Percentiles rank a stretch among this genome's conserved stretches.
These are phyloP conservation scores for Ormyrus labotus DNA, from an alignment of 2,888 invertebrate species.

Conservation along the genomic window DNA sequence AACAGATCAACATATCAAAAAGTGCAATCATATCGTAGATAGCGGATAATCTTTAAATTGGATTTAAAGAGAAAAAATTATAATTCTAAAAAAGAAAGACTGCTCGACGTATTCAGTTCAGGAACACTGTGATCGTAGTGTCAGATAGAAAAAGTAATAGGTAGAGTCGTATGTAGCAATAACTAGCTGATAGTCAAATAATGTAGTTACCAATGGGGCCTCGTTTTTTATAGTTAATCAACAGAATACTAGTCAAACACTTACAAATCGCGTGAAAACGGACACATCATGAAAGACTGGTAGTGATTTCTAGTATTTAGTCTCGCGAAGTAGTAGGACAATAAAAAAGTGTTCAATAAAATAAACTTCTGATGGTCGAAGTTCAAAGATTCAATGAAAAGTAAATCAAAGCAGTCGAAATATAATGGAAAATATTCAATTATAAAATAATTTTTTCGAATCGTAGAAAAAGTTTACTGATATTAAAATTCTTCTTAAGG, in stretches of 20 bases:
- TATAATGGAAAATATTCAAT: background rate
- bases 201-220: slow-evolving; percentile 70
- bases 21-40: slow-evolving; percentile 62
- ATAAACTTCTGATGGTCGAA: slow-evolving; percentile 39
- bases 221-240: slow-evolving; percentile 65
- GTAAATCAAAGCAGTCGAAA: slow-evolving; percentile 28
- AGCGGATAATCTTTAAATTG: slow-evolving; percentile 32
- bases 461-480: too few species aligned
- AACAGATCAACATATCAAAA: slow-evolving; percentile 60
- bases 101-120: slow-evolving; percentile 69
- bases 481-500: too few species aligned
- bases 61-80: slow-evolving; percentile 23
- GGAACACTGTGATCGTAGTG: slow-evolving; percentile 74
- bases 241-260: slow-evolving; percentile 58
- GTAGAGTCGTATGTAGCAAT: slow-evolving; percentile 57
- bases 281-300: slow-evolving; percentile 70
- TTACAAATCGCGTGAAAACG: slow-evolving; percentile 32
- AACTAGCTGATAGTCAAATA: slow-evolving; percentile 50
- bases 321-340: slow-evolving; percentile 63
- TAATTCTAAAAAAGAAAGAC: slow-evolving; percentile 62
- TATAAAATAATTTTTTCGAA: too few species aligned
- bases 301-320: slow-evolving; percentile 69
- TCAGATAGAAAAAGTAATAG: slow-evolving; percentile 40
- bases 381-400: slow-evolving; percentile 34
- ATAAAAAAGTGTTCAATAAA: slow-evolving; percentile 69